Percentiles rank a stretch among this genome's conserved stretches.
phyloP scores from a whole-genome alignment of 92 coral and sea anemone genomes.

The Phenganax subtilis region DNA sequence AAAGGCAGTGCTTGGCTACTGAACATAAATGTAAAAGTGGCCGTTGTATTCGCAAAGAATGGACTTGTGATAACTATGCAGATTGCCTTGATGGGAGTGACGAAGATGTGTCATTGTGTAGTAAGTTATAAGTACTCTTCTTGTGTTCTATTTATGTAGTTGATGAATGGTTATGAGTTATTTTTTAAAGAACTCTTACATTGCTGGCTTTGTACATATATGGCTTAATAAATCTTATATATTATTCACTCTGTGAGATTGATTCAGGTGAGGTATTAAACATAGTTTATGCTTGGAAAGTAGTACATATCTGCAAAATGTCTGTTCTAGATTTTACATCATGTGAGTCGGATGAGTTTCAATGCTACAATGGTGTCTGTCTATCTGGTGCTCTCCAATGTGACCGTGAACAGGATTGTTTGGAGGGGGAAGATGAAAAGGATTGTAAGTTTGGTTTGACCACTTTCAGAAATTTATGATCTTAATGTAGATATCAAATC shows the following conservation, averaged over 20 bases:
- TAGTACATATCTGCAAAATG: too few species aligned
- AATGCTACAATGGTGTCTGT: constrained; percentile 67
- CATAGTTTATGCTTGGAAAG: too few species aligned
- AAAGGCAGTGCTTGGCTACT: not conserved
- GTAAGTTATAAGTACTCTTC: not conserved
- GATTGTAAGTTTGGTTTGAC: constrained; percentile 9
- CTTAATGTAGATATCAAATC: not conserved
- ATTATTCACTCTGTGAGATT: too few species aligned
- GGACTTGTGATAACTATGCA: constrained; percentile 26
- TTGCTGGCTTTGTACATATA: too few species aligned
- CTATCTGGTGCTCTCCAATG: constrained; percentile 43
- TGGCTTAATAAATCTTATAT: too few species aligned
- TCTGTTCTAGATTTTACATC: constrained; percentile 33
- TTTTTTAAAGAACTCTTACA: too few species aligned
- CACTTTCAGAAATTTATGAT: not conserved
- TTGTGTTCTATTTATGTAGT: too few species aligned
- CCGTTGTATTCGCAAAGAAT: not conserved
- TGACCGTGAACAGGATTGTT: constrained; percentile 7
- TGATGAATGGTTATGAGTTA: too few species aligned
- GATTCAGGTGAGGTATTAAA: too few species aligned
- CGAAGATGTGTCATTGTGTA: constrained; percentile 9
- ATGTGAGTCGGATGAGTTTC: constrained; percentile 58
- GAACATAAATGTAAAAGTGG: constrained; percentile 31
- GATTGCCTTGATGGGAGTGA: constrained; percentile 28
- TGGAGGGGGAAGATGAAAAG: constrained; percentile 18